Conservation (phyloP, 2,797 vertebrate genomes). For the Pterois miles region DNA sequence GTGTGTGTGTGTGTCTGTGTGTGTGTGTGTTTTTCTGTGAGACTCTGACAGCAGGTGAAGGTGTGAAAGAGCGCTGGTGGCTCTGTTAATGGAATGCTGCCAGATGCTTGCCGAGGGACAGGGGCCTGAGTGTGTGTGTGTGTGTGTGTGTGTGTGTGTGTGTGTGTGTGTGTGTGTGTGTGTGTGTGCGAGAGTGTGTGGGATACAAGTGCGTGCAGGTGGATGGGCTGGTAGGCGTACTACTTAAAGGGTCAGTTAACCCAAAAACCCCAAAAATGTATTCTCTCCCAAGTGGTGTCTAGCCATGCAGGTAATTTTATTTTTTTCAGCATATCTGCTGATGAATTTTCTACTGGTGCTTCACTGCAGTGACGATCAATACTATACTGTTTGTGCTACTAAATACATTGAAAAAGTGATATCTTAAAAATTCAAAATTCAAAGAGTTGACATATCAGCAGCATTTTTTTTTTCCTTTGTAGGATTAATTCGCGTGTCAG, state of each 20-base stretch:
- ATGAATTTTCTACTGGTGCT: neutral
- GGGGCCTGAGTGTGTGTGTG: slow-evolving; percentile 37
- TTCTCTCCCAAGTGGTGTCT: neutral
- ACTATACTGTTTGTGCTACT: neutral
- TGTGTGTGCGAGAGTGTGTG: neutral
- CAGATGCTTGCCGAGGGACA: slow-evolving; percentile 55
- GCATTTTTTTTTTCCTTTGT: no score
- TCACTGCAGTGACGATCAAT: neutral
- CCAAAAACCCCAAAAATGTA: neutral
- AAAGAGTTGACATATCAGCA: no score
- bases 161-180: slow-evolving; percentile 4
- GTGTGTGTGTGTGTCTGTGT: slow-evolving; percentile 3
- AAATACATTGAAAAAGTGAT: neutral
- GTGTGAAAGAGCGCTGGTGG: slow-evolving; percentile 56
- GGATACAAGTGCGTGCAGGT: slow-evolving; percentile 38
- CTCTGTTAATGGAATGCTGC: slow-evolving; percentile 68
- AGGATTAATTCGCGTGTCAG: no score
- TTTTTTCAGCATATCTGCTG: neutral
- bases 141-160: neutral
- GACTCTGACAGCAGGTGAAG: slow-evolving; percentile 63
- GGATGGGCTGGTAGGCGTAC: slow-evolving; percentile 19
- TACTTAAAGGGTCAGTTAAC: slow-evolving; percentile 26
- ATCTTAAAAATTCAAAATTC: neutral
- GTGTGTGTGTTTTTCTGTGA: slow-evolving; percentile 12
- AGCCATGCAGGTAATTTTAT: neutral